A percentile compares a stretch with the other conserved stretches of the same genome.
Evolutionary conservation across 2,797 vertebrate species (phyloP).

Genomic region (Synaphobranchus kaupii): DNA sequence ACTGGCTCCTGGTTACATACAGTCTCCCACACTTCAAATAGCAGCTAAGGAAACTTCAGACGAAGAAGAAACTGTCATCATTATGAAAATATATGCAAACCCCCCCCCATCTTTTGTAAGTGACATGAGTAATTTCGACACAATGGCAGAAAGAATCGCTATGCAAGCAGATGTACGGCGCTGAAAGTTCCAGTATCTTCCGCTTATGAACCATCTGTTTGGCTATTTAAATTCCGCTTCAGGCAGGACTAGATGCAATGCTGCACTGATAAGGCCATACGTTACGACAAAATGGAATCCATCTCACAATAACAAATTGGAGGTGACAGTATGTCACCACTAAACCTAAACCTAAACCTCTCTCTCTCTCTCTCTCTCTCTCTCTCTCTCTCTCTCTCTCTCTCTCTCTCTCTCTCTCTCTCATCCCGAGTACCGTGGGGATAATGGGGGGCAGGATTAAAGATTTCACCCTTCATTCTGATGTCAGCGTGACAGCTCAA

Average conservation of each 20-base stretch:
- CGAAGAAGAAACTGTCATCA: neutral
- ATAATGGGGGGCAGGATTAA: constrained; percentile 47
- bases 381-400: too few relatives aligned
- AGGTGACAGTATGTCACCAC: constrained; percentile 48
- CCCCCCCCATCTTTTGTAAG: neutral
- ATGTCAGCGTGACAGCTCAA: constrained; percentile 39
- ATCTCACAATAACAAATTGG: constrained; percentile 26
- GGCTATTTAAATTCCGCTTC: neutral
- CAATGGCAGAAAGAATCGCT: neutral
- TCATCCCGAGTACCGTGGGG: constrained; percentile 41
- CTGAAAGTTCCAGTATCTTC: neutral
- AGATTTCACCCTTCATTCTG: constrained; percentile 47
- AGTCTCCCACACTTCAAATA: neutral
- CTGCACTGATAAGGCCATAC: neutral
- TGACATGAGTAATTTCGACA: neutral
- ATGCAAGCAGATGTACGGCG: neutral
- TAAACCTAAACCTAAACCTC: constrained; percentile 43
- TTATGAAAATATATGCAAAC: neutral
- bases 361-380: too few relatives aligned
- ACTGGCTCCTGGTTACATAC: too few relatives aligned
- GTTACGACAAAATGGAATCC: constrained; percentile 24
- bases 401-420: neutral
- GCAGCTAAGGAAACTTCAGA: neutral
- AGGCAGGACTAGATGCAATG: neutral
- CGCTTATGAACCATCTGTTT: constrained; percentile 6